phyloP scores from a whole-genome alignment of 2,113 vertebrate species.

The Redunca redunca region DNA sequence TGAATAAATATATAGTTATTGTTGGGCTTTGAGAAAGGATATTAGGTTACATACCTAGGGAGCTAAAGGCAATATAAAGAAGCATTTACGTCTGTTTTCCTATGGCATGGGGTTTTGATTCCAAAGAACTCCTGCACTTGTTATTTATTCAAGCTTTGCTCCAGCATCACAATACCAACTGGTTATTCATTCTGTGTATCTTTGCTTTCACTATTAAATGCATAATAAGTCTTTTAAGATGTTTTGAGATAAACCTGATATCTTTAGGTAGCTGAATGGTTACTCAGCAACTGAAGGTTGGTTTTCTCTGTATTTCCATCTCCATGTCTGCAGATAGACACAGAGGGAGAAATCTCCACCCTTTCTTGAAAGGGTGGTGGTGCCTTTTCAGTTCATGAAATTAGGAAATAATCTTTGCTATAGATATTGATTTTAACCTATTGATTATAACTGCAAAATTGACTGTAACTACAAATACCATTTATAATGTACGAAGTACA shows the following conservation, averaged over 20 bases:
- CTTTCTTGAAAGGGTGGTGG: background rate
- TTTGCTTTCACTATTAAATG: slow-evolving; percentile 29
- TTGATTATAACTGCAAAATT: background rate
- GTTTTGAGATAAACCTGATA: slow-evolving; percentile 46
- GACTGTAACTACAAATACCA: background rate
- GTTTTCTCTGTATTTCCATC: background rate
- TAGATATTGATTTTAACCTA: background rate
- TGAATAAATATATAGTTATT: slow-evolving; percentile 80
- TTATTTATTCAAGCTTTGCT: slow-evolving; percentile 78
- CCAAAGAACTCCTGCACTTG: slow-evolving; percentile 59
- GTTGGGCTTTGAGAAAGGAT: slow-evolving; percentile 78
- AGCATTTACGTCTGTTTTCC: slow-evolving; percentile 69
- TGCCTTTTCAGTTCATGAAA: background rate
- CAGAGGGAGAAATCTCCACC: background rate
- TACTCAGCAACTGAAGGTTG: background rate
- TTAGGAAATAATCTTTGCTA: background rate
- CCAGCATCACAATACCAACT: slow-evolving; percentile 75
- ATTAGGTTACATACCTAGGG: slow-evolving; percentile 79
- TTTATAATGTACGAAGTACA: background rate
- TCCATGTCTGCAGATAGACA: background rate
- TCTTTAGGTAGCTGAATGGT: slow-evolving; percentile 37
- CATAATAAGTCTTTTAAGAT: slow-evolving; percentile 44
- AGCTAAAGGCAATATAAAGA: slow-evolving; percentile 68
- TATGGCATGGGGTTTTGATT: slow-evolving; percentile 70
- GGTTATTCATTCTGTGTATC: slow-evolving; percentile 45